Evolutionary conservation across 2,113 vertebrate genomes (phyloP).

Genomic region (Toxostoma redivivum): DNA sequence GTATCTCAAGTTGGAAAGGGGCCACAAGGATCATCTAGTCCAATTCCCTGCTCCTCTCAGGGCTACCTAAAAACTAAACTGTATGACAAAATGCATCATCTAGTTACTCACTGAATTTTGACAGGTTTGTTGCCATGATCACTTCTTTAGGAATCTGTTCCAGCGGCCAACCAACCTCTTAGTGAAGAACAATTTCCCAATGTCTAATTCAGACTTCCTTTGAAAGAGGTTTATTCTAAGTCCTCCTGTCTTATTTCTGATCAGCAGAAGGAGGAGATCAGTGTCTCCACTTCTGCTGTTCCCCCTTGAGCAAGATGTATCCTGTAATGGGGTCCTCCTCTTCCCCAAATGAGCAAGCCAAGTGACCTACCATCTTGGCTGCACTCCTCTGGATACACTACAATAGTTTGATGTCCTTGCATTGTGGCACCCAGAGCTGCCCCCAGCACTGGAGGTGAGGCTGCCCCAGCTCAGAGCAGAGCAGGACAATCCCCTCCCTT

Average conservation of each 20-base stretch:
- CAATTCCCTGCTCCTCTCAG: neutral
- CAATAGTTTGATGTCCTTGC: neutral
- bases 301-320: fast-evolving
- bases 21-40: neutral
- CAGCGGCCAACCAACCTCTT: fast-evolving
- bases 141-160: neutral
- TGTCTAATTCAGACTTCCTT: neutral
- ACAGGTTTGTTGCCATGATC: neutral
- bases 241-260: neutral
- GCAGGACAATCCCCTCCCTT: neutral
- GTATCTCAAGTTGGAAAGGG: neutral
- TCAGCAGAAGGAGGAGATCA: neutral
- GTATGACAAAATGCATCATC: neutral
- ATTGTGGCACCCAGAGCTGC: fast-evolving
- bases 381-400: fast-evolving
- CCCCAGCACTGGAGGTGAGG: fast-evolving
- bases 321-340: fast-evolving
- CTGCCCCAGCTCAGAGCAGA: fast-evolving
- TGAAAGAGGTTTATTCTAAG: neutral
- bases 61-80: neutral
- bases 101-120: neutral
- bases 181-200: neutral
- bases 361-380: neutral
- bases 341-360: neutral
- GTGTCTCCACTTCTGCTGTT: fast-evolving